phyloP scores from a whole-genome alignment of 2,113 vertebrate genomes.

The Stictonetta naevosa region DNA sequence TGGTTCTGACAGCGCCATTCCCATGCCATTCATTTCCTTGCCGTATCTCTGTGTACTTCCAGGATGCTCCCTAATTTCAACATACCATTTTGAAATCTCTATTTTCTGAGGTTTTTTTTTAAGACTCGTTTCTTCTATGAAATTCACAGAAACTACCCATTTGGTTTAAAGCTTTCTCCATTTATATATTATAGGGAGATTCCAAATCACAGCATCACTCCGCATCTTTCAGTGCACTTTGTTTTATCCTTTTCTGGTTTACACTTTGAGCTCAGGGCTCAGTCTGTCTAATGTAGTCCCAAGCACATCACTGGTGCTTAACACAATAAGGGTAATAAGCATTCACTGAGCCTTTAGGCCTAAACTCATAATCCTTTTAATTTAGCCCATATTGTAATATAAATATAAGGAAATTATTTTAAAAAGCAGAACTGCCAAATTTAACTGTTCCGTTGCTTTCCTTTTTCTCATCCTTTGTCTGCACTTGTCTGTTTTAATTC shows the following conservation, averaged over 20 bases:
- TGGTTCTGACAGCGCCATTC: background rate
- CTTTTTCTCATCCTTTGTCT: background rate
- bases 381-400: background rate
- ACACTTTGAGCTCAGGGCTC: background rate
- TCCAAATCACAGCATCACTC: background rate
- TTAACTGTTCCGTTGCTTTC: background rate
- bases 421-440: background rate
- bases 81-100: background rate
- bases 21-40: background rate
- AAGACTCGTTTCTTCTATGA: background rate
- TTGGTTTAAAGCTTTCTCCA: background rate
- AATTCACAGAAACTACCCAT: background rate
- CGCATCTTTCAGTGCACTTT: background rate
- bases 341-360: background rate
- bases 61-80: background rate
- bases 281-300: background rate
- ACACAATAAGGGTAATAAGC: background rate
- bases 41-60: background rate
- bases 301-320: background rate
- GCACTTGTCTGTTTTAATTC: background rate
- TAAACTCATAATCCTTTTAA: conserved; percentile 1
- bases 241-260: background rate
- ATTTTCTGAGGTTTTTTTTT: background rate
- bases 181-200: background rate
- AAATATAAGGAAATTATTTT: background rate